phyloP scores from a whole-genome alignment of 2,113 vertebrate species.

The Colossoma macropomum region DNA sequence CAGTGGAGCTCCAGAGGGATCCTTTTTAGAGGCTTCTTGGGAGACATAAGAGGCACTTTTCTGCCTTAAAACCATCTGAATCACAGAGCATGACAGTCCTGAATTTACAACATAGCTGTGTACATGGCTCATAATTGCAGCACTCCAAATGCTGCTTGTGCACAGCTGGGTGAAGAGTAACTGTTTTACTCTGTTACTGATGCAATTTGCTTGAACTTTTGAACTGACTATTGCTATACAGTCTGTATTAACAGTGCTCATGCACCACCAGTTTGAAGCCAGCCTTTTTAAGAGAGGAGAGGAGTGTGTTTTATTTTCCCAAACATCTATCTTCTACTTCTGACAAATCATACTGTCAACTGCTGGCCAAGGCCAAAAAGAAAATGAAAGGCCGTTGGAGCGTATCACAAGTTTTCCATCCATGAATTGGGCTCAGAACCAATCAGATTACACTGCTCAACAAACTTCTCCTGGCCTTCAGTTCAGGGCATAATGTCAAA shows the following conservation, averaged over 20 bases:
- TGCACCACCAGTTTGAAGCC: neutral
- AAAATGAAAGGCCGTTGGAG: neutral
- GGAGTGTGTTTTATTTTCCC: neutral
- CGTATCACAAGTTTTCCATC: neutral
- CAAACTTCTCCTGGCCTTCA: neutral
- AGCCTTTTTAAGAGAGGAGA: neutral
- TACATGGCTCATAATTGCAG: constrained; percentile 30
- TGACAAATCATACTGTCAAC: neutral
- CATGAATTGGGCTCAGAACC: neutral
- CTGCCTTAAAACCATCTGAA: neutral
- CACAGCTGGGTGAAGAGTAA: constrained; percentile 24
- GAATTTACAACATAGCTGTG: constrained; percentile 19
- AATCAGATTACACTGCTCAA: neutral
- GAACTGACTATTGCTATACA: constrained; percentile 19
- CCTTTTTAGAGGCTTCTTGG: constrained; percentile 27
- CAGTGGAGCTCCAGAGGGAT: constrained; percentile 10
- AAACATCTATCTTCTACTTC: neutral
- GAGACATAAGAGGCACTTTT: neutral
- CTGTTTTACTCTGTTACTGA: constrained; percentile 10
- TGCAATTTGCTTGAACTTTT: constrained; percentile 37
- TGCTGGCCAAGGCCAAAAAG: neutral
- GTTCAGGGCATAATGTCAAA: too few species aligned
- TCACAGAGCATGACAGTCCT: neutral
- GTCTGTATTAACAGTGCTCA: neutral
- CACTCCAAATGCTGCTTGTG: neutral